Conservation (phyloP, 1,140 invertebrate genomes). For the Brevipalpus yothersi region DNA sequence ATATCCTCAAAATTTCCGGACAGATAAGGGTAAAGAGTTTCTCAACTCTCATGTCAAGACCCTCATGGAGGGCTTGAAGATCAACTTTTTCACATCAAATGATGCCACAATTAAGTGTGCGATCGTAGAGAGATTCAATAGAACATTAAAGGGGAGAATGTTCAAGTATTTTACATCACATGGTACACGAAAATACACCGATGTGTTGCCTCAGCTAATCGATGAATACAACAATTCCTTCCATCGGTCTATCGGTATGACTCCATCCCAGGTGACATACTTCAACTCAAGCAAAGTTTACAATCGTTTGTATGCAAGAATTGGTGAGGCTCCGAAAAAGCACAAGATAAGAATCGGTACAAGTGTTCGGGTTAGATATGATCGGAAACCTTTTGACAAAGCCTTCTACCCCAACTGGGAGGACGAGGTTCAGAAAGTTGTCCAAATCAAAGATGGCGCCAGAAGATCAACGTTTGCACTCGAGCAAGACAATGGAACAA, state of each 20-base stretch:
- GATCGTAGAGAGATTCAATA: constrained; percentile 23
- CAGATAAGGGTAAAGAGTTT: constrained; percentile 6
- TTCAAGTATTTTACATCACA: constrained; percentile 21
- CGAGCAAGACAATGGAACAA: too few species aligned
- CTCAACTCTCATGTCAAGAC: constrained; percentile 12
- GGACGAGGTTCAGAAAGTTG: too few species aligned
- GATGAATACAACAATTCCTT: constrained; percentile 20
- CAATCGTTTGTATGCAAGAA: background rate
- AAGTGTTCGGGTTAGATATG: background rate
- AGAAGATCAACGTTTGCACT: too few species aligned
- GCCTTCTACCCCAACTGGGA: background rate
- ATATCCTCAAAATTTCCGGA: constrained; percentile 2
- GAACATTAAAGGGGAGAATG: constrained; percentile 22
- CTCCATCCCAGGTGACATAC: background rate
- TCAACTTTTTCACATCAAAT: constrained; percentile 21
- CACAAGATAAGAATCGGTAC: background rate
- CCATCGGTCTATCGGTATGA: constrained; percentile 20
- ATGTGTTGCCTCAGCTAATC: constrained; percentile 18
- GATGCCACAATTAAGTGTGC: constrained; percentile 21
- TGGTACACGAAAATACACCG: constrained; percentile 20
- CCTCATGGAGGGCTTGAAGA: constrained; percentile 16
- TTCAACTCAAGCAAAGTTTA: background rate
- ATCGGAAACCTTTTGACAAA: background rate
- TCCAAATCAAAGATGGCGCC: too few species aligned
- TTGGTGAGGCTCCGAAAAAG: background rate